A percentile compares a stretch with the other conserved stretches of the same genome.
Evolutionary conservation across 23 tunicate genomes (phyloP).

Genomic region (Trididemnum miniatum): DNA sequence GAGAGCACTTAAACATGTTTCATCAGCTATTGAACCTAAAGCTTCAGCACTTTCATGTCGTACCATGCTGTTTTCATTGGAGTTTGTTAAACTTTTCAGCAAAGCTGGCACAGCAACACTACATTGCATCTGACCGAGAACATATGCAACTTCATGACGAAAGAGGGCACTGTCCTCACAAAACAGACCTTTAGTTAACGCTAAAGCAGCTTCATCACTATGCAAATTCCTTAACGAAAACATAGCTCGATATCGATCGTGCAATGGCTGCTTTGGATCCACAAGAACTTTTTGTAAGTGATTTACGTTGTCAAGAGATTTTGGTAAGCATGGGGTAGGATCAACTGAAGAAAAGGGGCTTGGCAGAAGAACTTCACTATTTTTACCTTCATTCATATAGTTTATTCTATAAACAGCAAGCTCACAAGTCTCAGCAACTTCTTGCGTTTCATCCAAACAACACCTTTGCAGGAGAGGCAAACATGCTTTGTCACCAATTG

Average conservation of each 20-base stretch:
- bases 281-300: slow-evolving; percentile 42
- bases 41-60: slow-evolving; percentile 99
- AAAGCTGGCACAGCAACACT: slow-evolving; percentile 59
- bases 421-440: slow-evolving; percentile 92
- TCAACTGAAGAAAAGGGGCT: slow-evolving; percentile 71
- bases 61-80: slow-evolving; percentile 77
- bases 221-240: slow-evolving; percentile 80
- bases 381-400: slow-evolving; percentile 23
- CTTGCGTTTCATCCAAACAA: slow-evolving; percentile 48
- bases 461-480: slow-evolving; percentile 42
- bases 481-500: slow-evolving; percentile 64
- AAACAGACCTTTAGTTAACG: slow-evolving; percentile 66
- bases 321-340: slow-evolving; percentile 66
- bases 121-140: slow-evolving; percentile 89
- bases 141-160: slow-evolving; percentile 96
- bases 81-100: slow-evolving; percentile 32
- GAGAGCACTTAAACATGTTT: slow-evolving; percentile 48
- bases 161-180: slow-evolving; percentile 79
- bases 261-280: slow-evolving; percentile 38
- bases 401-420: slow-evolving; percentile 72
- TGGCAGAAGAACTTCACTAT: slow-evolving; percentile 24
- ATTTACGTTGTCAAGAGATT: slow-evolving; percentile 19
- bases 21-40: slow-evolving; percentile 79
- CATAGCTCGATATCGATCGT: slow-evolving; percentile 98
- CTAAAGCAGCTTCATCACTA: slow-evolving; percentile 61